Evolutionary conservation across 1,140 invertebrate genomes (phyloP).

Genomic region (Neodiprion pinetum): DNA sequence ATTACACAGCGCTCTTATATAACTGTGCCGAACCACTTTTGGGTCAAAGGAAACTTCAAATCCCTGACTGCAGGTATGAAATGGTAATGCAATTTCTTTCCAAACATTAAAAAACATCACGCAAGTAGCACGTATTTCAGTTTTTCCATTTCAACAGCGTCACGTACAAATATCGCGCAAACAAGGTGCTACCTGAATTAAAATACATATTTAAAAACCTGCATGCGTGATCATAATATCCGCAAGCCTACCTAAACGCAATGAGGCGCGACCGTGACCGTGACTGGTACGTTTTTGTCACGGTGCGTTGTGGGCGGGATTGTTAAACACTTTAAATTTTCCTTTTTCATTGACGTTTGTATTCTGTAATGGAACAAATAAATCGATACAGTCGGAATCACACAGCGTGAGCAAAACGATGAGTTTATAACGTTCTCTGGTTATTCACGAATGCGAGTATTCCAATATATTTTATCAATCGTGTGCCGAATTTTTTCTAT

Average conservation of each 20-base stretch:
- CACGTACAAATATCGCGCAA: not conserved
- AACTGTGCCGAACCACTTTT: no score
- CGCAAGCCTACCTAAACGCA: not conserved
- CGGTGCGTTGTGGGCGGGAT: not conserved
- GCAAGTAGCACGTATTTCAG: not conserved
- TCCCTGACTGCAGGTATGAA: no score
- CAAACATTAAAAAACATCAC: not conserved
- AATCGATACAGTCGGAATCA: no score
- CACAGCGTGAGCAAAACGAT: no score
- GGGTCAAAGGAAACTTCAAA: no score
- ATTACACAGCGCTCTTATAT: no score
- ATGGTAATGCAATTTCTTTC: no score
- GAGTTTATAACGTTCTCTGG: no score
- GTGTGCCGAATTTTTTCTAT: no score
- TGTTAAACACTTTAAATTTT: not conserved
- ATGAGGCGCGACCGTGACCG: conserved; percentile 3
- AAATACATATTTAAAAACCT: not conserved
- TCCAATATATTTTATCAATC: no score
- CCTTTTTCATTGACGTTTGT: not conserved
- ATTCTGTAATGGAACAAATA: no score
- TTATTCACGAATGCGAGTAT: no score
- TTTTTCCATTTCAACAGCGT: not conserved
- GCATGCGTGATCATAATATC: not conserved
- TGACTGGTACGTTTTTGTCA: not conserved
- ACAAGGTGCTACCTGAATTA: not conserved